phyloP scores from a whole-genome alignment of 2,797 vertebrate species.

The Diplodus puntazzo region DNA sequence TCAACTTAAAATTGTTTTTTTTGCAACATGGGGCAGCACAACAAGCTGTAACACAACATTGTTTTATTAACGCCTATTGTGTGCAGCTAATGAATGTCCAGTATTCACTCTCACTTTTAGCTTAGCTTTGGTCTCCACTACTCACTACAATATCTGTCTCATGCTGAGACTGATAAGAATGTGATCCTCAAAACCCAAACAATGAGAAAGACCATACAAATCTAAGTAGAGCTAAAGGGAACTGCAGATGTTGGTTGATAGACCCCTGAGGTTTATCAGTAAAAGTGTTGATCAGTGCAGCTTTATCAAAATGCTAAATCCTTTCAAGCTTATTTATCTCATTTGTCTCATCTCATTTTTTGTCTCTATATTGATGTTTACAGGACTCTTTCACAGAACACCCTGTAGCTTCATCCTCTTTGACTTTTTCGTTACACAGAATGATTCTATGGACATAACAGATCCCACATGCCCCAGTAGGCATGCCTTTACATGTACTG shows the following conservation, averaged over 20 bases:
- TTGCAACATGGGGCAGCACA: too few species aligned
- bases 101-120: too few species aligned
- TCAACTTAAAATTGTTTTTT: too few species aligned
- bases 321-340: background rate
- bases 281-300: background rate
- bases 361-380: slow-evolving; percentile 24
- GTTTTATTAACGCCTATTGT: too few species aligned
- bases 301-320: background rate
- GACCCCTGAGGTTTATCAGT: background rate
- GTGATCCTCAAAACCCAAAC: background rate
- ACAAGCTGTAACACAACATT: too few species aligned
- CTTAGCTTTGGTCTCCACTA: too few species aligned
- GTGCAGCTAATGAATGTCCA: too few species aligned
- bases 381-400: slow-evolving; percentile 22
- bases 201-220: background rate
- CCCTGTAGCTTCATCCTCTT: slow-evolving; percentile 43
- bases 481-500: slow-evolving; percentile 46
- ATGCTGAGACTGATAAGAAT: background rate
- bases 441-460: slow-evolving; percentile 42
- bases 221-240: background rate
- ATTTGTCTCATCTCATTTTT: background rate
- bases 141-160: too few species aligned
- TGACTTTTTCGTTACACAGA: slow-evolving; percentile 3
- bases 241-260: background rate
- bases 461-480: slow-evolving; percentile 40